Conservation (phyloP, 2,888 invertebrate species). For the Sarcophaga carnaria region DNA sequence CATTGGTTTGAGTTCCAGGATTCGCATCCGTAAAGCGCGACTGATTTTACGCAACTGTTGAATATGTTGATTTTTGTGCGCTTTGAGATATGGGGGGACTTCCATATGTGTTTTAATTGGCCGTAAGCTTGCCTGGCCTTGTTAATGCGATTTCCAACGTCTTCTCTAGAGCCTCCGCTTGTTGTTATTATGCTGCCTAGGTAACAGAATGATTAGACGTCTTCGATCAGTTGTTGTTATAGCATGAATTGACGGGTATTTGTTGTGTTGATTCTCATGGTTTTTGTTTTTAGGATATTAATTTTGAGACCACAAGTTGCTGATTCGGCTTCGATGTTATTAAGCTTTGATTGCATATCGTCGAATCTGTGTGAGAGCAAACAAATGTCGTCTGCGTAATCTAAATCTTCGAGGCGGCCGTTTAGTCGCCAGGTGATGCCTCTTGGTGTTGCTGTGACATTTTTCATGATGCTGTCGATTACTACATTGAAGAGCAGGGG, state of each 20-base stretch:
- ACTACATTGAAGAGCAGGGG: too few relatives aligned
- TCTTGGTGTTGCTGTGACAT: too few relatives aligned
- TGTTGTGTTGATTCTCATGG: not conserved
- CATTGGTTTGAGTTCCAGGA: not conserved
- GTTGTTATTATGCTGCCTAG: not conserved
- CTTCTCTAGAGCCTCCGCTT: too few relatives aligned
- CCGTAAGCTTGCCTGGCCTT: conserved; percentile 7
- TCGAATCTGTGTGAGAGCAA: too few relatives aligned
- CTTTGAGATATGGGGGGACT: conserved; percentile 1
- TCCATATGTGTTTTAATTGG: conserved; percentile 3
- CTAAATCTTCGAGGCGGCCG: too few relatives aligned
- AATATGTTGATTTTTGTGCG: not conserved
- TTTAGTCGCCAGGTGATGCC: too few relatives aligned
- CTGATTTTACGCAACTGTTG: too few relatives aligned
- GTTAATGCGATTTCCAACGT: not conserved
- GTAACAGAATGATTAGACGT: not conserved
- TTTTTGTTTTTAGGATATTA: not conserved
- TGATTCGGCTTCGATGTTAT: not conserved
- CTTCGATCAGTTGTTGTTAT: not conserved
- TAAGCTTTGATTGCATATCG: too few relatives aligned
- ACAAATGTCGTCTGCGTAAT: too few relatives aligned
- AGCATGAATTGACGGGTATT: not conserved
- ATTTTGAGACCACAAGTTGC: not conserved
- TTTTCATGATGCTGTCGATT: too few relatives aligned
- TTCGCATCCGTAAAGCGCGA: not conserved